Base-by-base conservation (phyloP, 2,888 invertebrate genomes). In the Chrysina gloriosa region DNA sequence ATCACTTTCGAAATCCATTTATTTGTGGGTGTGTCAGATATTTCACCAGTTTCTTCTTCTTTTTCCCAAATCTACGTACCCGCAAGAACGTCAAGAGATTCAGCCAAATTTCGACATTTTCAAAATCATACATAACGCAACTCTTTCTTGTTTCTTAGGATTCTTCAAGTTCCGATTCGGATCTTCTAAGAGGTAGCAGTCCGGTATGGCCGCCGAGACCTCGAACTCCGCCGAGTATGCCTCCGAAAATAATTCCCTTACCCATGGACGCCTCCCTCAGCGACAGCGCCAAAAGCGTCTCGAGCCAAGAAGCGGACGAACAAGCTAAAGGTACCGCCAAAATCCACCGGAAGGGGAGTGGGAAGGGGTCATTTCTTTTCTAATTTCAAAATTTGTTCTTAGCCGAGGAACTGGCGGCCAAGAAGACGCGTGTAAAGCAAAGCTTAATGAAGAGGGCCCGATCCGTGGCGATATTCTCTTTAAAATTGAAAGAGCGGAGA, bases 401-500 rank as follows among this genome's bases (percentile, higher is more conserved):
- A 47, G 88, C 88, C 31, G 88, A 89, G 75, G 83, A 88, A 70
- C 85, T 89, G 70, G 89, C 89, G 2, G 89, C 90, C 68, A 90
- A 90, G 77, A 89, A 89, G 34, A 86, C 89, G 9, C 80, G 85
- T 34, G 88, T 90, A 14, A 91, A 90, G 77, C 93, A 94, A 54
- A 89, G 90, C 74, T 81, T 94, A 23, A 92, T 94, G 83, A 94
- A 94, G 81, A 88, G 94, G 58, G 94, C 94, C 3, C 87, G 94
- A 9, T 93, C 93, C 0, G 94, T 94, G 45, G 94, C 94, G 3
- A 93, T 94, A 78, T 94, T 94, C 83, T 94, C 94, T 3, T 83
- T 94, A 56, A 94, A 94, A 66, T 83, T 94, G 70, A 91, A 91
- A 76, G 91, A 91, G 76, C 85, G 91, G n/a, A 86, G 92, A 63